Conservation (phyloP, 2,113 vertebrate genomes). For the Dipodomys stephensi region DNA sequence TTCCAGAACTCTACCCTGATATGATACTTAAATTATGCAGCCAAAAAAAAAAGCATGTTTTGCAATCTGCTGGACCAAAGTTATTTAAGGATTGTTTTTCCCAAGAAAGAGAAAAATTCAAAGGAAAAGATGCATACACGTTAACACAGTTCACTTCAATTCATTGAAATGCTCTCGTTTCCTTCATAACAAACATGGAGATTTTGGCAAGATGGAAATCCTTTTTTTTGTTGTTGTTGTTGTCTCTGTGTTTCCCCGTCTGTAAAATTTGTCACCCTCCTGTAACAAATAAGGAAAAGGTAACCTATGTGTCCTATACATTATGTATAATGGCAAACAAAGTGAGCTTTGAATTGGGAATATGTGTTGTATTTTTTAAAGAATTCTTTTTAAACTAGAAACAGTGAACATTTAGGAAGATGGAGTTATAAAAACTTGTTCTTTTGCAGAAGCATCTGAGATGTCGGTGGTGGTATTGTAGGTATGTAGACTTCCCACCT, state of each 20-base stretch:
- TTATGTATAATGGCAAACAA: not conserved
- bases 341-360: not conserved
- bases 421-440: not conserved
- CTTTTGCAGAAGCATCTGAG: not conserved
- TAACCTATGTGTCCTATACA: not conserved
- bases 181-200: constrained; percentile 58
- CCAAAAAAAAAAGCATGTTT: constrained; percentile 70
- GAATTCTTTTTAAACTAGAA: constrained; percentile 6
- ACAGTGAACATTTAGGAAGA: constrained; percentile 9
- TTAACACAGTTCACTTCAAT: constrained; percentile 53
- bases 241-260: constrained; percentile 40
- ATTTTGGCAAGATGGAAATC: constrained; percentile 19
- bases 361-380: not conserved
- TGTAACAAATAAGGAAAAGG: constrained; percentile 44
- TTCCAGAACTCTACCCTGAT: constrained; percentile 52
- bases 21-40: constrained; percentile 55
- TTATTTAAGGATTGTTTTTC: constrained; percentile 78
- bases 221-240: not conserved
- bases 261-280: constrained; percentile 50
- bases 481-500: not conserved
- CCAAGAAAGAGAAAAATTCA: constrained; percentile 64
- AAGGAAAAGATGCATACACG: constrained; percentile 28
- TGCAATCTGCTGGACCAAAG: constrained; percentile 77
- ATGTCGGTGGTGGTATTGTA: not conserved
- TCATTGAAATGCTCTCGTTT: constrained; percentile 59